These are phyloP conservation scores for Apteryx mantelli DNA, from an alignment of 2,113 vertebrate species.

Conservation along the genomic window DNA sequence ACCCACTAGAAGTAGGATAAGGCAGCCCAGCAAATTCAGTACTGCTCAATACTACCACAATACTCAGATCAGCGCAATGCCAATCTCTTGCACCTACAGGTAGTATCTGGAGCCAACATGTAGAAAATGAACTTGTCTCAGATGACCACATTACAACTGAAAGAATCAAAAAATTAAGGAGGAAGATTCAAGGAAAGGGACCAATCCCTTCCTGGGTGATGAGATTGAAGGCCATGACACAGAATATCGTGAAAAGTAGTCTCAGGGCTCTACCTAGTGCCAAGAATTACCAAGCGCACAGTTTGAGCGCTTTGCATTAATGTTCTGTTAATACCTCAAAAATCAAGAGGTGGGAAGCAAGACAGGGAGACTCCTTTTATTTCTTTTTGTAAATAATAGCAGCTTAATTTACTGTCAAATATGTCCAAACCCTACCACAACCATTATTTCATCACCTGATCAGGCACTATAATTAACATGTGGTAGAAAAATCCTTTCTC, in stretches of 20 bases:
- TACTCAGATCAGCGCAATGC: background rate
- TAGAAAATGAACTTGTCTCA: background rate
- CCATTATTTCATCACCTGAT: background rate
- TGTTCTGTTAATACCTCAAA: background rate
- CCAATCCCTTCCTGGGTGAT: background rate
- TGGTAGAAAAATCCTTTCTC: background rate
- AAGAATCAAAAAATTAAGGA: background rate
- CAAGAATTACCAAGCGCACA: background rate
- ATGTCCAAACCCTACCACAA: background rate
- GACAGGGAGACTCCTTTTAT: background rate
- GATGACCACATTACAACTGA: background rate
- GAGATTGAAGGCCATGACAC: background rate
- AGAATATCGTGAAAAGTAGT: background rate
- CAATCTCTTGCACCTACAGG: background rate
- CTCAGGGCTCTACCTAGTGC: background rate
- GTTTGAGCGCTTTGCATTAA: background rate
- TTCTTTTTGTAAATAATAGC: background rate
- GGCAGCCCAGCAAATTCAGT: background rate
- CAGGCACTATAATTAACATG: fast-evolving
- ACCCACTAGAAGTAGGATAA: background rate
- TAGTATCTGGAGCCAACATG: background rate
- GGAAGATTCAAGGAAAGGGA: background rate
- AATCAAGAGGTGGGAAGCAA: background rate
- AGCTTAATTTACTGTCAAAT: background rate
- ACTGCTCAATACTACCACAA: background rate